These are phyloP conservation scores for Andrena praecox DNA, from an alignment of 2,888 invertebrate genomes.

Conservation along the genomic window DNA sequence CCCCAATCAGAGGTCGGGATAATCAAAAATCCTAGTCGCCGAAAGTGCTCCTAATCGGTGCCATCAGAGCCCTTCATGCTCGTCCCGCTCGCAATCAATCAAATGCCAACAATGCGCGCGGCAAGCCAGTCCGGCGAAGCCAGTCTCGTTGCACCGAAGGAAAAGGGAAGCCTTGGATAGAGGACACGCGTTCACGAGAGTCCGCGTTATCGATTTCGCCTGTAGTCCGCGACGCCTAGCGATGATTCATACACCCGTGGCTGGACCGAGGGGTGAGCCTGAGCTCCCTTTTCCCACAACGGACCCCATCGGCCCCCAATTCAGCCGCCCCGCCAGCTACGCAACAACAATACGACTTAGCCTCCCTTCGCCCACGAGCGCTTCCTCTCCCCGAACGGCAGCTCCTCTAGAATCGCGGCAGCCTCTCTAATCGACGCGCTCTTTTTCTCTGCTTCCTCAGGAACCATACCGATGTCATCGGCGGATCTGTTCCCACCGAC, in stretches of 20 bases:
- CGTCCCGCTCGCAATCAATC: slow-evolving; percentile 42
- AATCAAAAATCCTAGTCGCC: slow-evolving; percentile 15
- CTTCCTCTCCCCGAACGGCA: not conserved
- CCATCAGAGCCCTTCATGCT: slow-evolving; percentile 18
- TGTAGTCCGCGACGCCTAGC: slow-evolving; percentile 72
- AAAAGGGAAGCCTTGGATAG: slow-evolving; percentile 54
- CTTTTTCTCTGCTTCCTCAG: slow-evolving; percentile 63
- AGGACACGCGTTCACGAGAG: slow-evolving; percentile 51
- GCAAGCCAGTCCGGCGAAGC: slow-evolving; percentile 4
- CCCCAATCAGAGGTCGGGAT: not conserved
- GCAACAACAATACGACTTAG: slow-evolving; percentile 79
- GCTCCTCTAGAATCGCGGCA: not conserved
- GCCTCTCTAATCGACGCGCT: slow-evolving; percentile 26
- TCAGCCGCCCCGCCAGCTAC: slow-evolving; percentile 49
- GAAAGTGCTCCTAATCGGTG: slow-evolving; percentile 41
- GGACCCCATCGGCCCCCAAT: slow-evolving; percentile 63
- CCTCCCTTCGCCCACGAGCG: slow-evolving; percentile 44
- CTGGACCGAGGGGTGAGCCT: slow-evolving; percentile 80
- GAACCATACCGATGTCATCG: slow-evolving; percentile 79
- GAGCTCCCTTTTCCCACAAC: slow-evolving; percentile 79
- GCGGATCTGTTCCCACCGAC: slow-evolving; percentile 78
- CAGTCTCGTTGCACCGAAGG: slow-evolving; percentile 2
- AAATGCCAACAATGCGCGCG: slow-evolving; percentile 45
- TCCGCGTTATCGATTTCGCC: slow-evolving; percentile 76
- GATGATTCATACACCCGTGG: slow-evolving; percentile 81